Base-by-base conservation (phyloP, 2,888 invertebrate genomes). In the Diabrotica balteata region DNA sequence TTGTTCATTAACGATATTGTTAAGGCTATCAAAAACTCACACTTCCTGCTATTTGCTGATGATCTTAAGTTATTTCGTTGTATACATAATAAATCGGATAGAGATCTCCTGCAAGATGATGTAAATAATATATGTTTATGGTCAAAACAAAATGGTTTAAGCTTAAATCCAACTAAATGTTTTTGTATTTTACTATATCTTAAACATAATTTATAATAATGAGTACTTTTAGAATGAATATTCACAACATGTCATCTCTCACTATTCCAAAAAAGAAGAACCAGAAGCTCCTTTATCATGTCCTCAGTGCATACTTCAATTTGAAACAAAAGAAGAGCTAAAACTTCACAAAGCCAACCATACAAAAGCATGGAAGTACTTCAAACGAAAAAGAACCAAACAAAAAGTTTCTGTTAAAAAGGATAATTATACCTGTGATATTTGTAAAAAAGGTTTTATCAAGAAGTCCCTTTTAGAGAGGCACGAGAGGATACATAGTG, bases 401-500 rank as follows among this genome's bases (percentile, higher is more conserved):
- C 72, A 65, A 66, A 66, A 42, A 22, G 60, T 54, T 5, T 66
- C 67, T 63, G 74, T 72, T 50, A 75, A 72, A 53, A 77, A 71
- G 65, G 70, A 32, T 9, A 32, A 8, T 43, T 66, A 86, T 78
- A 84, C 83, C 67, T 88, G 88, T 79, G 82, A 82, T 59, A 82
- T 84, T 70, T 88, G 88, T 72, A 75, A 81, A n/a, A 88, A 88
- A 76, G 80, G 82, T 32, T 88, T 88, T 79, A 82, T 88, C 77
- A 91, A 91, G 80, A 88, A 88, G 6, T 90, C 89, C 77, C 88
- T 91, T 75, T 82, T 91, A 60, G 84, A 86, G 73, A 82, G 91
- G 22, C 91, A 92, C 79, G 82, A 86, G 52, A 82, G 90, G 69
- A 90, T 90, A 44, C 91, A 91, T 76, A 91, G 90, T 11, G 91